Evolutionary conservation across 92 coral and sea anemone species (phyloP), one percentile per base, ranked within the genome.

Genomic region (Muricea muricata): DNA sequence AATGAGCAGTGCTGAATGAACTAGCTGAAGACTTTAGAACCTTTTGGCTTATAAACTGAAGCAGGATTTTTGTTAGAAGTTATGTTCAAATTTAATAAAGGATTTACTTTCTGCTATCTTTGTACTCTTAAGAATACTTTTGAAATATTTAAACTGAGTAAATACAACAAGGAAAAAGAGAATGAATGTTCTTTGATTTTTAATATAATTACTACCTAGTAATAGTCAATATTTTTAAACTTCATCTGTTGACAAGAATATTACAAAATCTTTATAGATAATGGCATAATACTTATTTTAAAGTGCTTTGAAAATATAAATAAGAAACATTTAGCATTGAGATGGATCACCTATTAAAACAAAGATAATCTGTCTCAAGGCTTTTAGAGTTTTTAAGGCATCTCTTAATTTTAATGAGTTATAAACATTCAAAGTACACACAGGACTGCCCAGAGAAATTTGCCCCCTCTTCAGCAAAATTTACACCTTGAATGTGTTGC

Each of bases 1-100:
- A 57, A 86, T 77, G 47, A 63, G 21, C 37, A 63, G 34, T 63
- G 70, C 68, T 24, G 30, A 25, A 63, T 63, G 15, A 63, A 26
- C 4, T 20, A 63, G 30, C 70, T 26, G 70, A 63, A 28, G 37
- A 63, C 35, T 63, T 2, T 63, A 63, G 23, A 63, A 52, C 60
- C 24, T 52, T 52, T 52, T 52, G 60, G 60, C 60, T 52, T 4
- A 20, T 37, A 20, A 52, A 52, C 4, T 25, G 20, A 52, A 52
- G 23, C 70, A 28, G 37, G n/a, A 28, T 63, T 28, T 29, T 29
- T 63, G 39, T 32, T 32, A 28, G 28, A 63, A 32, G 35, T 29
- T 26, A 63, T 29, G 23, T 63, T 6, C 1, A 13, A 26, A 32
- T 63, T 63, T 15, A 63, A 63, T 63, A 63, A 63, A 63, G 2